Base-by-base conservation (phyloP, 2,113 vertebrate species). In the Cyrtonyx montezumae region DNA sequence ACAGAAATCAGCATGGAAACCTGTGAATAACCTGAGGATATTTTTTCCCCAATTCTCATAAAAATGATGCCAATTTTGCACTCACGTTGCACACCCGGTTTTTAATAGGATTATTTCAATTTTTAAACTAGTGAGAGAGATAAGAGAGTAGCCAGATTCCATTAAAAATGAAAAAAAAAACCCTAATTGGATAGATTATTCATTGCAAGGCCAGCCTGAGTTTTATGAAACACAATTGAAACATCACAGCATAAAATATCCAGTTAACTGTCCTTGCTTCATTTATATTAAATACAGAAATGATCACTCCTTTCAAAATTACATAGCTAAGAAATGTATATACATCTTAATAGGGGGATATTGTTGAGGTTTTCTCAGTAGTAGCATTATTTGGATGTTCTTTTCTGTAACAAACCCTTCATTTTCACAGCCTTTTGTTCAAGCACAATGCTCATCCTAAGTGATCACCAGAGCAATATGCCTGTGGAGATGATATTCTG, bases 151-250 rank as follows among this genome's bases (percentile, higher is more conserved):
- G 51, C 16, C 30, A 70, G 28, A 8, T 81, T 88, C 65, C 65
- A 78, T 71, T 91, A 84, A 90, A 90, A 91, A 83, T 37, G 6
- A 6, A 26, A 17, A 8, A 32, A 21, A 9, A 8, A 30, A 26
- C 4, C 85, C 32, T 94, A 89, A 91, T 92, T 94, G 63, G 59
- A 70, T 87, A 91, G 91, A 93, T 94, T 89, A 87, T 90, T 94
- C 51, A 85, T 93, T 88, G 32, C 1, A 22, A 93, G 92, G 68
- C 48, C 91, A 78, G 68, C 21, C 84, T 42, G 61, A 75, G 21
- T 82, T 94, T 83, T 85, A 89, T 83, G 73, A 91, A 94, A 93
- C 77, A 67, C 56, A 90, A 75, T 49, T 90, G 82, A 91, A 95
- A 94, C 80, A 95, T 70, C 61, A 75, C 58, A 58, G 23, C 80